Conservation (phyloP, 2,888 invertebrate genomes). For the Cyrtodaria siliqua region DNA sequence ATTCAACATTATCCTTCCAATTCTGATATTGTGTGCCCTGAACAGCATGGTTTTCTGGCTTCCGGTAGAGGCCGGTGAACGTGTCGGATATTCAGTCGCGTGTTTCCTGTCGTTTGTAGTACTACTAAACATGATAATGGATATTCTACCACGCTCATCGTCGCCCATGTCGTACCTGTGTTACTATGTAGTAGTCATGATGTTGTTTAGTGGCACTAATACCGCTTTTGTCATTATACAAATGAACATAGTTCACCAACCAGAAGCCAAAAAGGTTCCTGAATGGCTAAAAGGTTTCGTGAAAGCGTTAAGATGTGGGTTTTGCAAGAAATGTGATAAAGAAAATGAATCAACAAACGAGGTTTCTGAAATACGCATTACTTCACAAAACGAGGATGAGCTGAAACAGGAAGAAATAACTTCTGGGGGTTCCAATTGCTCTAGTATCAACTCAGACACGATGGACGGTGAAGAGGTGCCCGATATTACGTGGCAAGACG, state of each 20-base stretch:
- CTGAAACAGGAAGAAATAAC: too few relatives aligned
- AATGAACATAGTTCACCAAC: slow-evolving; percentile 41
- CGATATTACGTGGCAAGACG: too few relatives aligned
- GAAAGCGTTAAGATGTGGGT: background rate
- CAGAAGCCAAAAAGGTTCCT: slow-evolving; percentile 29
- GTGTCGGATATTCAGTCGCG: slow-evolving; percentile 53
- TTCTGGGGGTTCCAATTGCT: too few relatives aligned
- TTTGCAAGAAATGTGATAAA: background rate
- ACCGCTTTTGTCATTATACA: slow-evolving; percentile 34
- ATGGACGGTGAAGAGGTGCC: too few relatives aligned
- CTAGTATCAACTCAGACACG: too few relatives aligned
- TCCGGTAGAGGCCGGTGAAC: slow-evolving; percentile 51
- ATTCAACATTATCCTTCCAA: slow-evolving; percentile 49
- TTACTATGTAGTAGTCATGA: slow-evolving; percentile 49
- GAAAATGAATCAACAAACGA: background rate
- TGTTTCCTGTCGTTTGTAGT: slow-evolving; percentile 59
- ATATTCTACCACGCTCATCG: slow-evolving; percentile 39
- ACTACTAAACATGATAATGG: slow-evolving; percentile 41
- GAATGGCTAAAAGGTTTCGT: slow-evolving; percentile 18
- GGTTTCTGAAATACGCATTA: too few relatives aligned
- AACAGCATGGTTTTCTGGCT: slow-evolving; percentile 55
- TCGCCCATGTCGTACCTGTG: slow-evolving; percentile 46
- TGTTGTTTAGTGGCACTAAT: slow-evolving; percentile 44
- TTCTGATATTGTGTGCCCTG: slow-evolving; percentile 23
- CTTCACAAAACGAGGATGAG: too few relatives aligned